These are phyloP conservation scores for Tricholauxania praeusta DNA, from an alignment of 2,888 invertebrate genomes.

Conservation along the genomic window DNA sequence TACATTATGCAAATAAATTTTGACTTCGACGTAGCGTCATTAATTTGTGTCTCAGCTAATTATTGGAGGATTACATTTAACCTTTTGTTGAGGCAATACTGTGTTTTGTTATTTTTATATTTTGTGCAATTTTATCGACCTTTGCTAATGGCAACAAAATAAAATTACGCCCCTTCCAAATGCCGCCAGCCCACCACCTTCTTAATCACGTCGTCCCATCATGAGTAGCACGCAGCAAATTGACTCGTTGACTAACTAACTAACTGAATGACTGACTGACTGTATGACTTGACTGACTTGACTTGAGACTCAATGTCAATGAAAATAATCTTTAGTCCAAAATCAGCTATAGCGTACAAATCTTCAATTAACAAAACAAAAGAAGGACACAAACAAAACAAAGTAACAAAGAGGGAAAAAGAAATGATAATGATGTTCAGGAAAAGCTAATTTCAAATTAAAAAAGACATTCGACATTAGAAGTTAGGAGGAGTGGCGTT, in stretches of 20 bases:
- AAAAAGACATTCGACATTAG: conserved; percentile 31
- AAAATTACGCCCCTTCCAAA: background rate
- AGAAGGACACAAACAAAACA: background rate
- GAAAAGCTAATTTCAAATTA: conserved; percentile 37
- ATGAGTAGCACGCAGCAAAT: too few species aligned
- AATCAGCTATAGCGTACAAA: conserved; percentile 34
- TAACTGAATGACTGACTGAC: too few species aligned
- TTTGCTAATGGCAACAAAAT: conserved; percentile 10
- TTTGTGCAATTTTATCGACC: background rate
- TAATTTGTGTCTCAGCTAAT: conserved; percentile 31
- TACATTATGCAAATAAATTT: conserved; percentile 36
- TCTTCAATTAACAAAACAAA: conserved; percentile 36
- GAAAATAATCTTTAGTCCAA: conserved; percentile 21
- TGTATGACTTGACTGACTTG: too few species aligned
- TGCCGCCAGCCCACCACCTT: background rate
- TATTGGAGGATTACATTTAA: conserved; percentile 14
- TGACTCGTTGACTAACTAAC: too few species aligned
- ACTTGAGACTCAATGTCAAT: too few species aligned
- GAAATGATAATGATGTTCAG: conserved; percentile 6
- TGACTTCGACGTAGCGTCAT: conserved; percentile 30
- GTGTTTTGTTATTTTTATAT: background rate
- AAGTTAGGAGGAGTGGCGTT: too few species aligned
- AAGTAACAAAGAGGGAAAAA: background rate
- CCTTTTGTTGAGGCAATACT: background rate
- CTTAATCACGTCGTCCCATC: too few species aligned